phyloP scores from a whole-genome alignment of 1,140 invertebrate species.

The Armadillidium nasatum region DNA sequence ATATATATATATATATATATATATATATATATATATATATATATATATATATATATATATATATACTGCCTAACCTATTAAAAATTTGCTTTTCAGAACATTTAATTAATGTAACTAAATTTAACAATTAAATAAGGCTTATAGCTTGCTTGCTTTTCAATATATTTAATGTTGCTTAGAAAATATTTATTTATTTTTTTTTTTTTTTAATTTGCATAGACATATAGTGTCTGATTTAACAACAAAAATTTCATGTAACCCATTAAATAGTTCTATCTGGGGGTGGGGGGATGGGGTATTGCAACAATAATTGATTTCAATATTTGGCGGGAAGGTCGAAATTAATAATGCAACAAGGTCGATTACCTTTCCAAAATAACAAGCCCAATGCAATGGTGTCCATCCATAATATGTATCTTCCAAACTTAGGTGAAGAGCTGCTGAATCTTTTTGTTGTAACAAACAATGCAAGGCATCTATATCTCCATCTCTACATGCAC shows the following conservation, averaged over 20 bases:
- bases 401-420: conserved; percentile 9
- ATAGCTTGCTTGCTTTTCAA: too few relatives aligned
- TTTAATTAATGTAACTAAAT: too few relatives aligned
- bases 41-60: not conserved
- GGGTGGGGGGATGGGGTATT: too few relatives aligned
- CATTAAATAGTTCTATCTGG: too few relatives aligned
- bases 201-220: too few relatives aligned
- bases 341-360: not conserved
- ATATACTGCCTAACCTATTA: too few relatives aligned
- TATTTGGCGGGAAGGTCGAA: not conserved
- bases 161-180: too few relatives aligned
- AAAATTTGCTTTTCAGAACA: too few relatives aligned
- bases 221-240: too few relatives aligned
- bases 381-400: not conserved
- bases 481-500: not conserved
- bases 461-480: not conserved
- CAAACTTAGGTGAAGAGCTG: not conserved
- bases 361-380: not conserved
- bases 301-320: not conserved
- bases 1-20: not conserved
- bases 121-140: too few relatives aligned
- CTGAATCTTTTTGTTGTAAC: conserved; percentile 5
- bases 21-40: conserved; percentile 2
- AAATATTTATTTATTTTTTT: too few relatives aligned
- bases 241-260: too few relatives aligned